Evolutionary conservation across 1,140 invertebrate species (phyloP).

Genomic region (Aphaenogaster ashmeadi): DNA sequence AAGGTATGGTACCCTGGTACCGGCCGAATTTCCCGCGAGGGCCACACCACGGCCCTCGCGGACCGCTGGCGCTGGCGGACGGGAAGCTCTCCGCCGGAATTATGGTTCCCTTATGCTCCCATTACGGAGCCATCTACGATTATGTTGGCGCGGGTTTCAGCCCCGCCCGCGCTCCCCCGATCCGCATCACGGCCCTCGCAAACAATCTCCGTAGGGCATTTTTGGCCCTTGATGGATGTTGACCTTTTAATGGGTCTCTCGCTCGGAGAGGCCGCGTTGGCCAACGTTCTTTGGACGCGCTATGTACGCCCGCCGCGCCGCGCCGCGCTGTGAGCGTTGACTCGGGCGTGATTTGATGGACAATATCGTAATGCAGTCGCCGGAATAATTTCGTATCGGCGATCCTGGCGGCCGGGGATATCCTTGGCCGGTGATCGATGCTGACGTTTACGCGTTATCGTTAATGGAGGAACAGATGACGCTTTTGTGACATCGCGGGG

Average conservation of each 20-base stretch:
- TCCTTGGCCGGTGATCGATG: conserved; percentile 51
- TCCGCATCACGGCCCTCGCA: conserved; percentile 54
- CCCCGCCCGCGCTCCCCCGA: background rate
- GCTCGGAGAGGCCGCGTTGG: background rate
- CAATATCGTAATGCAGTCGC: conserved; percentile 63
- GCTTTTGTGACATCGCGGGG: conserved; percentile 27
- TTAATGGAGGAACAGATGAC: conserved; percentile 39
- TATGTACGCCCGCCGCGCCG: background rate
- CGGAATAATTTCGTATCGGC: conserved; percentile 52
- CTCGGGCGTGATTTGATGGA: conserved; percentile 60
- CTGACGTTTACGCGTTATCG: conserved; percentile 53
- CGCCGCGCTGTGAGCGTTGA: background rate
- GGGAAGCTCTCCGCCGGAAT: conserved; percentile 79
- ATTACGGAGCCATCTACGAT: conserved; percentile 78
- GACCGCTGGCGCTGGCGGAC: conserved; percentile 70
- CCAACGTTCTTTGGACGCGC: background rate
- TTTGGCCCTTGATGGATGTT: conserved; percentile 61
- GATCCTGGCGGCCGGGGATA: conserved; percentile 31
- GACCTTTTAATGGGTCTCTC: conserved; percentile 44
- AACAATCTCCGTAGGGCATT: conserved; percentile 65
- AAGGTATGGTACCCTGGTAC: conserved; percentile 68
- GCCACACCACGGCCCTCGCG: conserved; percentile 53
- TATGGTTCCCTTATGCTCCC: conserved; percentile 80
- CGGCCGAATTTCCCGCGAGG: conserved; percentile 77
- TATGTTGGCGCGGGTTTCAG: background rate